Conservation (phyloP, 64 coral and sea anemone genomes). For the Stichodactyla helianthus region DNA sequence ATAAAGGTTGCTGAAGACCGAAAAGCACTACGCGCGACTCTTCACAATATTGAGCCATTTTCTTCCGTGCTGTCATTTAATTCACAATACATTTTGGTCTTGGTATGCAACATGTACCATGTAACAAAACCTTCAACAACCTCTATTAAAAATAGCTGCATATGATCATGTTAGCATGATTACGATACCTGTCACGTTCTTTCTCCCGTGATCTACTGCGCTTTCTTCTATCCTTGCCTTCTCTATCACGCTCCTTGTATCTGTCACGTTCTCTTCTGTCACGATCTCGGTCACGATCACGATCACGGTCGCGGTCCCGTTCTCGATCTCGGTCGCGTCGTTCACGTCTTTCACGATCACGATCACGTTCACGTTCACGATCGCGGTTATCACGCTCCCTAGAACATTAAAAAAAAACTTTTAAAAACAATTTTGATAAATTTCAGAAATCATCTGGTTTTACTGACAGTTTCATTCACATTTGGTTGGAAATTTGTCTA, state of each 20-base stretch:
- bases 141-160: no score
- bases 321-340: conserved; percentile 20
- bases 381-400: background rate
- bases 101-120: no score
- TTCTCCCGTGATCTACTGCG: conserved; percentile 52
- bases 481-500: no score
- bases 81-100: no score
- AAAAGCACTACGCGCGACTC: no score
- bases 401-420: background rate
- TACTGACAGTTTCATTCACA: no score
- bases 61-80: no score
- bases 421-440: no score
- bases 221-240: conserved; percentile 42
- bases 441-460: no score
- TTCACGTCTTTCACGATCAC: conserved; percentile 16
- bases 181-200: conserved; percentile 31
- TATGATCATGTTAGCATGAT: no score
- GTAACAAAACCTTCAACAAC: no score
- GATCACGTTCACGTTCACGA: conserved; percentile 25
- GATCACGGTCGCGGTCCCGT: conserved; percentile 36
- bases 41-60: no score
- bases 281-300: conserved; percentile 38
- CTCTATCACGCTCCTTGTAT: conserved; percentile 33
- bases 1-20: background rate
- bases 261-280: conserved; percentile 16